Evolutionary conservation across 2,113 vertebrate species (phyloP).

Genomic region (Amphilophus citrinellus): DNA sequence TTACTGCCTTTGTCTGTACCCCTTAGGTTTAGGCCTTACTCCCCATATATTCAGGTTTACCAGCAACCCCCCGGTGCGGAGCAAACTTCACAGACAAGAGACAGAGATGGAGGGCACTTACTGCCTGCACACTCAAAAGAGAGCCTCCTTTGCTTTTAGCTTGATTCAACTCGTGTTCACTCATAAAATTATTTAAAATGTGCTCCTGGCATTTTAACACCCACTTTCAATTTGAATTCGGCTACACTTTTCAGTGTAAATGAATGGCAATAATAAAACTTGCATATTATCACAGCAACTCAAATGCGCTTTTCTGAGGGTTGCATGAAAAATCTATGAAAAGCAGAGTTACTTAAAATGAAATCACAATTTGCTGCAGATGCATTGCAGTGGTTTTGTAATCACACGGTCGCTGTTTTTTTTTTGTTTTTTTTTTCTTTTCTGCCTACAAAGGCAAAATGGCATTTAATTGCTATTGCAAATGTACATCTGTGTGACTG

Average conservation of each 20-base stretch:
- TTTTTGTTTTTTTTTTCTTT: constrained; percentile 6
- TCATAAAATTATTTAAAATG: constrained; percentile 66
- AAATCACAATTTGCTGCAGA: constrained; percentile 37
- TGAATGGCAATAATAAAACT: constrained; percentile 52
- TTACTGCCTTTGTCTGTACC: constrained; percentile 22
- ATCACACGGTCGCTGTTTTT: constrained; percentile 23
- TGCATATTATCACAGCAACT: constrained; percentile 47
- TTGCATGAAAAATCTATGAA: constrained; percentile 53
- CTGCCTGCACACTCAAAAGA: constrained; percentile 27
- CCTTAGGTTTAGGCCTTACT: constrained; percentile 25
- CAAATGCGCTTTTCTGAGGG: constrained; percentile 31
- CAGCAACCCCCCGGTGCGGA: constrained; percentile 24
- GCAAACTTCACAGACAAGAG: constrained; percentile 43
- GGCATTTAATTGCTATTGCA: constrained; percentile 75
- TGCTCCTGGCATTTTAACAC: constrained; percentile 48
- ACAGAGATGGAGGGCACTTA: constrained; percentile 51
- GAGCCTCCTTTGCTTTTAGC: constrained; percentile 56
- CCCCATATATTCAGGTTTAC: constrained; percentile 26
- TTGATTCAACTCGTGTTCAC: constrained; percentile 59
- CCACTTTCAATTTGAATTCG: constrained; percentile 44
- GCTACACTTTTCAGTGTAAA: constrained; percentile 31
- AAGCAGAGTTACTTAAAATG: constrained; percentile 32
- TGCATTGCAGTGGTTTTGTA: constrained; percentile 35
- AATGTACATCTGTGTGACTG: constrained; percentile 77
- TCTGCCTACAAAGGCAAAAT: constrained; percentile 63